Base-by-base conservation (phyloP, 2,888 invertebrate species). In the Phyllotreta cruciferae region DNA sequence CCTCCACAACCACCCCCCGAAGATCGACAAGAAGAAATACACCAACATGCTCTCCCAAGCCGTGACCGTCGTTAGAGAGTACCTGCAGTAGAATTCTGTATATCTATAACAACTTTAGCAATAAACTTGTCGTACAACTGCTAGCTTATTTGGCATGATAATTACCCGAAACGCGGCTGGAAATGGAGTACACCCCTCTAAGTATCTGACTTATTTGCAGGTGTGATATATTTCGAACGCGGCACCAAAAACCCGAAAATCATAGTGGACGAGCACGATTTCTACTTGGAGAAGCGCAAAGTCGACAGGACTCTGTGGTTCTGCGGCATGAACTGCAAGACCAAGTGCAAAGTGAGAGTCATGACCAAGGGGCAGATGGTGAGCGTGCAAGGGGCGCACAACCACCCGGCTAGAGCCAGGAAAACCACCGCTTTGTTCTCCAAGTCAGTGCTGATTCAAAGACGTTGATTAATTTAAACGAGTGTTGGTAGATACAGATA, bases 231-330 rank as follows among this genome's bases (percentile, higher is more conserved):
- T 56, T 72, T 73, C 36, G 67, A 66, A 44, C 56, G 66, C 41
- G 72, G 72, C 24, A 69, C 68, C 9, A 73, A 72, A 54, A 69
- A 75, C 60, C 74, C 75, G 1, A 76, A 75, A 69, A 65, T 76
- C 9, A 69, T 74, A 9, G 68, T 74, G 7, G 70, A 74, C 54
- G 58, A 64, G 13, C 62, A 71, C 56, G 68, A 70, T 52, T 75
- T 70, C 56, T 66, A 66, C 42, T 58, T 73, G 6, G 70, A 73
- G 11, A 69, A 56, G 47, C 67, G 67, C 11, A 66, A 60, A 60
- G 52, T 60, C 8, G 64, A 62, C 6, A 71, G 70, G 61, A 73
- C 70, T 0, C 24, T 65, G 3, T 75, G 74, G 74, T 62, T 67
- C 45, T 75, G 75, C 62, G 61, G 63, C 1, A 65, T 65, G 53